Conservation (phyloP, 2,113 vertebrate species). For the Fukomys damarensis region DNA sequence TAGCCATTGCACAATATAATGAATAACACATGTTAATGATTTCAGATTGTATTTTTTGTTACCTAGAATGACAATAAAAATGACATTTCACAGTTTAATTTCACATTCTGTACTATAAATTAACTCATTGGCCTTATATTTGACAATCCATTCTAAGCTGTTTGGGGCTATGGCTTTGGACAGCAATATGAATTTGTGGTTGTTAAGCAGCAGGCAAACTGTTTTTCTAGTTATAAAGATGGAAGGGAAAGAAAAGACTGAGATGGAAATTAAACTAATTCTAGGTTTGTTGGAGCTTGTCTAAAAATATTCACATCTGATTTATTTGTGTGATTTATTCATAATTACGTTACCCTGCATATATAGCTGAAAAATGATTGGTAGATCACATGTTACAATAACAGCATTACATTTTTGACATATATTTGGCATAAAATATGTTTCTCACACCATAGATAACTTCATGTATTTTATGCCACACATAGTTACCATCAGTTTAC, state of each 20-base stretch:
- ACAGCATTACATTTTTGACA: background rate
- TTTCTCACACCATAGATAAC: background rate
- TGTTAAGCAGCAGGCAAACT: background rate
- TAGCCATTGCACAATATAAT: background rate
- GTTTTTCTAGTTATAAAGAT: background rate
- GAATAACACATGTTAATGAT: background rate
- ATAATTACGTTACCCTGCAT: background rate
- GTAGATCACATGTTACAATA: background rate
- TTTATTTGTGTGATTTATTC: constrained; percentile 3
- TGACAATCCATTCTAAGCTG: background rate
- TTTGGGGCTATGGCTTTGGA: background rate
- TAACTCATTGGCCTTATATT: background rate
- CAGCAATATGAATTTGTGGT: background rate
- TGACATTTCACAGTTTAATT: background rate
- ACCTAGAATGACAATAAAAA: background rate
- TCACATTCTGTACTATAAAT: background rate
- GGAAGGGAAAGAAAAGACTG: background rate
- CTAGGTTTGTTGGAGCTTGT: background rate
- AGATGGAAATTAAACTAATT: constrained; percentile 9
- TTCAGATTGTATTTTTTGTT: constrained; percentile 6
- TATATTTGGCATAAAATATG: background rate
- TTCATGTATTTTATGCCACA: background rate
- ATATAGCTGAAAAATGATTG: background rate
- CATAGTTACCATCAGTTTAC: background rate
- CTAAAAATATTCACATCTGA: background rate